A percentile compares a stretch with the other conserved stretches of the same genome.
Conservation (phyloP, 1,140 invertebrate species). For the Neotoxoptera formosana region DNA sequence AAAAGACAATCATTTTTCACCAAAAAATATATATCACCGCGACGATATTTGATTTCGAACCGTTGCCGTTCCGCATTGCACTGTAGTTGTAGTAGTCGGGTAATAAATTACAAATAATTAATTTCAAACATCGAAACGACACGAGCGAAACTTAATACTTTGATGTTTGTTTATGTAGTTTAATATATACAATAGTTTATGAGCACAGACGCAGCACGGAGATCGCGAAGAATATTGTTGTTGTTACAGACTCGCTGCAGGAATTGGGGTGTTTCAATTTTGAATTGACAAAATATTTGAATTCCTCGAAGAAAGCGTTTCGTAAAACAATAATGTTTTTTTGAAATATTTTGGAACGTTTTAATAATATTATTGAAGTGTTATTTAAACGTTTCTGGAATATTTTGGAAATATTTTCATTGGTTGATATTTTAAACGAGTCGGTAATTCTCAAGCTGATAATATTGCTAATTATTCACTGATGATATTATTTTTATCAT, state of each 20-base stretch:
- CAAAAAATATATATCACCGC: too few relatives aligned
- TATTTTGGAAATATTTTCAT: not conserved
- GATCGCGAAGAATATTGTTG: not conserved
- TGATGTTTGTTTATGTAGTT: not conserved
- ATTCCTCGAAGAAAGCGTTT: not conserved
- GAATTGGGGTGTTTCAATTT: not conserved
- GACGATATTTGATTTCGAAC: not conserved
- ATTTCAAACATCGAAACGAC: not conserved
- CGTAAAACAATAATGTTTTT: not conserved
- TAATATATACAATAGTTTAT: not conserved
- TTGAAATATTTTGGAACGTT: not conserved
- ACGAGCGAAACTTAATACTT: not conserved
- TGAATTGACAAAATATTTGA: not conserved
- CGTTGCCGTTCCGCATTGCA: not conserved
- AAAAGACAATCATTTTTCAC: not conserved
- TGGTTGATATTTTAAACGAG: not conserved
- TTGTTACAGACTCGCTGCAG: fast-evolving
- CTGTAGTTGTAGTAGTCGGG: not conserved
- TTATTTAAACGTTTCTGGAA: not conserved
- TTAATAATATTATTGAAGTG: not conserved
- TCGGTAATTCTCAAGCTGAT: not conserved
- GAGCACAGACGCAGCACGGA: not conserved
- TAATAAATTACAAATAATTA: not conserved
- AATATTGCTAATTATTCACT: too few relatives aligned
- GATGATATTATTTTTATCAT: too few relatives aligned